Base-by-base conservation (phyloP, 1,140 invertebrate species). In the Drosophila novamexicana region DNA sequence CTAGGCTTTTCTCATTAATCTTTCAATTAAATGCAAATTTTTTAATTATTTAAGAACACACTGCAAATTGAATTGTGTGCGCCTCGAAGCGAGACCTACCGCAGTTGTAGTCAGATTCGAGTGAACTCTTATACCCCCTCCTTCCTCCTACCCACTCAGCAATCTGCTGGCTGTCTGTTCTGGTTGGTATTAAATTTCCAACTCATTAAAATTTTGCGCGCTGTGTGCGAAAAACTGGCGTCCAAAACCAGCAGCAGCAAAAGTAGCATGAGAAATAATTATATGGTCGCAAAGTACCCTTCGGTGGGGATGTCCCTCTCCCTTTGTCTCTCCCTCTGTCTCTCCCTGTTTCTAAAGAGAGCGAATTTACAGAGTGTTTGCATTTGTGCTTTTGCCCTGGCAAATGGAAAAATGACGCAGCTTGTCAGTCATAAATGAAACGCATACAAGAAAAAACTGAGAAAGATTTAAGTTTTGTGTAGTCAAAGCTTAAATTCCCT, bases 151-250 rank as follows among this genome's bases (percentile, higher is more conserved):
- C 16, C 36, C 65, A 64, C 34, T 49, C 49, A 47, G 79, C 79
- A 82, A 82, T 82, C 70, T 57, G 69, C 37, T 50, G 39, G 49
- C 65, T 69, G 22, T 29, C 22, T 29, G 22, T 29, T 4, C 37
- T 50, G 39, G 49, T 56, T 69, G 58, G 73, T 88, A 89, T 88
- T 89, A 89, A 89, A 88, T 88, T 88, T 89, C 84, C 84, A 88
- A 84, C 84, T 88, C 84, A 88, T 88, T 88, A 88, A 84, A 88
- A 88, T 88, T 82, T 88, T 83, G 80, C 77, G 79, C 77, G 83
- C 77, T 86, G 76, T 86, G 70, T 88, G 82, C 78, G 63, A 74
- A 80, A 58, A 57, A 70, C 40, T 70, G 61, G 42, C 58, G 54
- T 49, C 58, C 62, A 57, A 66, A 77, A 42, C 45, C 18, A 14